phyloP scores from a whole-genome alignment of 2,113 vertebrate species.

The Nycticorax nycticorax region DNA sequence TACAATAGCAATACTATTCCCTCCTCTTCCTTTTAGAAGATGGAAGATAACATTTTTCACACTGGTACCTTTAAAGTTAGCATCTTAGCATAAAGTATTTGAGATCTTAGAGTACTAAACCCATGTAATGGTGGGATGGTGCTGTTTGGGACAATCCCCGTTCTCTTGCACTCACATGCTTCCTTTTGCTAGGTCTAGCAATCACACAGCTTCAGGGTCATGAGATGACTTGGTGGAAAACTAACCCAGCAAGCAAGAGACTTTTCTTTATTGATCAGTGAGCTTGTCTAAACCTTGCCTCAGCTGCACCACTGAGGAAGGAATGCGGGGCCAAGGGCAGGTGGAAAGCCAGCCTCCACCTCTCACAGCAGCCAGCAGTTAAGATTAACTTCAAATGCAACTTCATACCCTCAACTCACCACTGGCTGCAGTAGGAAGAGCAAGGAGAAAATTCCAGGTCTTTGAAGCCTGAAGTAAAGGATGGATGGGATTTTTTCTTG shows the following conservation, averaged over 20 bases:
- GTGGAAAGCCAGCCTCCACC: neutral
- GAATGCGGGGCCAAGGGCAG: neutral
- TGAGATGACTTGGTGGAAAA: neutral
- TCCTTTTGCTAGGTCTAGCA: neutral
- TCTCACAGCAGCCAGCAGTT: neutral
- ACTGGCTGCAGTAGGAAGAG: neutral
- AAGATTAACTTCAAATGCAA: neutral
- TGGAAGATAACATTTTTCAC: neutral
- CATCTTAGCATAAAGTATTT: neutral
- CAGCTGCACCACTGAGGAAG: neutral
- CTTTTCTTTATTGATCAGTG: neutral
- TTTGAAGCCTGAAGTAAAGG: neutral
- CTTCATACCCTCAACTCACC: neutral
- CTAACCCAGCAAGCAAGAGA: neutral
- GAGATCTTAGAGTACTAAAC: neutral
- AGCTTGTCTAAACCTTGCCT: neutral
- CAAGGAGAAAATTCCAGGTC: neutral
- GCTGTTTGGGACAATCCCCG: neutral
- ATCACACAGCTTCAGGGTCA: neutral
- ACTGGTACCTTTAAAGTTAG: neutral
- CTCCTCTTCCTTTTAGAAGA: neutral
- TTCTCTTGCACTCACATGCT: neutral
- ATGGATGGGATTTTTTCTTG: neutral
- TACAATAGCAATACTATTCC: neutral
- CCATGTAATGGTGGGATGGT: neutral